Evolutionary conservation across 2,888 invertebrate species (phyloP).

Genomic region (Idaea dimidiata): DNA sequence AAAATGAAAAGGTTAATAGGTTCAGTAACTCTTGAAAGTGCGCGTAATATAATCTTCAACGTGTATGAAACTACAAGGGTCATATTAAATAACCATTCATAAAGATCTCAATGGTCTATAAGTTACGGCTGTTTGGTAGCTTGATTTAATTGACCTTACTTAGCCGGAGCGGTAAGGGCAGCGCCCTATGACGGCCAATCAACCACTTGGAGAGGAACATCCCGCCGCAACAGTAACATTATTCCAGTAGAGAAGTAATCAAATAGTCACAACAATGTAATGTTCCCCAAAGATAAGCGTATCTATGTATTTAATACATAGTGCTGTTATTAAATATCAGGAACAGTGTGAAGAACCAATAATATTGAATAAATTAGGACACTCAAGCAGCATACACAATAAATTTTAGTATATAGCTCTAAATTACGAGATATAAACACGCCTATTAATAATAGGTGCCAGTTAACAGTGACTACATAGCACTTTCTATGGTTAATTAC

Average conservation of each 20-base stretch:
- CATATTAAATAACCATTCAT: slow-evolving; percentile 16
- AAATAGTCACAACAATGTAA: neutral
- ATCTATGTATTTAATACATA: too few relatives aligned
- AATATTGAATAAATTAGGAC: too few relatives aligned
- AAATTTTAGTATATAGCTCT: too few relatives aligned
- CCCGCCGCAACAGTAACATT: slow-evolving; percentile 17
- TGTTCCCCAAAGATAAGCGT: too few relatives aligned
- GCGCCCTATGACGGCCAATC: slow-evolving; percentile 51
- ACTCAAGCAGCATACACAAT: too few relatives aligned
- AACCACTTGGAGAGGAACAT: slow-evolving; percentile 29
- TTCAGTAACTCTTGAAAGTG: neutral
- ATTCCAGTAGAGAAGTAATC: neutral
- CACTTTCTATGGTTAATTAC: too few relatives aligned
- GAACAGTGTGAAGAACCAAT: neutral
- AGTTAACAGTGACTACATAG: too few relatives aligned
- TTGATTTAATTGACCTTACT: slow-evolving; percentile 69
- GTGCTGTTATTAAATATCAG: neutral
- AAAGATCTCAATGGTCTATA: slow-evolving; percentile 23
- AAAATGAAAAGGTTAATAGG: neutral
- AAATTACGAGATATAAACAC: too few relatives aligned
- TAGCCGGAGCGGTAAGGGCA: slow-evolving; percentile 55
- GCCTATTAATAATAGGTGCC: too few relatives aligned
- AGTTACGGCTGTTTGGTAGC: slow-evolving; percentile 34
- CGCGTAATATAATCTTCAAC: neutral
- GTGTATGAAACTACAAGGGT: slow-evolving; percentile 6